Evolutionary conservation across 2,888 invertebrate genomes (phyloP), one percentile per base, ranked within the genome.

Genomic region (Pollenia labialis): DNA sequence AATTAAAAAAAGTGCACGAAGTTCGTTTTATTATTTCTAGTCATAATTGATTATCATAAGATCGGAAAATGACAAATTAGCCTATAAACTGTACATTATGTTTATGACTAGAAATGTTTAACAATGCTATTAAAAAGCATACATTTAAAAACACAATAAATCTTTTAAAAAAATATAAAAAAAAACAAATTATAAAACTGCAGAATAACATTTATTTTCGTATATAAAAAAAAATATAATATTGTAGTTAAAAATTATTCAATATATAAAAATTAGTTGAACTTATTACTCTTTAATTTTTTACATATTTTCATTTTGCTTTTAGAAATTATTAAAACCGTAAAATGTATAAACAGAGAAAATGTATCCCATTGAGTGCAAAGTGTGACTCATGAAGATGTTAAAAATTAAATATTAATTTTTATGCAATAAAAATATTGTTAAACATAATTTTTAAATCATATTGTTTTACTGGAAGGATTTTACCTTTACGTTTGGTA

Each of bases 381-480:
- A 58, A 76, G 11, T 71, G n/a, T 46, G 18, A 58, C 69, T 60
- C 48, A 68, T 69, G 42, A 60, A 75, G 44, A 71, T 81, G 75
- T 81, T 74, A 68, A 76, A 85, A 76, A 64, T 80, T 64, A 64
- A 81, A 80, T 40, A 85, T 85, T 80, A 75, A 72, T 85, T 85
- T 85, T 81, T 85, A 76, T 85, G 85, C 80, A 85, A 85, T 85
- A 85, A 85, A 79, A 79, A 74, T 76, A 80, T 71, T 85, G 85
- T 85, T 85, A 75, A 85, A 85, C 56, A 16, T 56, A 58, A 48
- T 2, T 18, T 72, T n/a, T 58, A 32, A 32, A 32, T 32, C 32
- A n/a, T 52, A 52, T 52, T 52, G 9, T 52, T 18, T 16, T 16
- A 16, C 16, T 32, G 32, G 32, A 4, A 32, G 32, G 32, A 32